Evolutionary conservation across 2,888 invertebrate species (phyloP).

Genomic region (Drosophila anomelani): DNA sequence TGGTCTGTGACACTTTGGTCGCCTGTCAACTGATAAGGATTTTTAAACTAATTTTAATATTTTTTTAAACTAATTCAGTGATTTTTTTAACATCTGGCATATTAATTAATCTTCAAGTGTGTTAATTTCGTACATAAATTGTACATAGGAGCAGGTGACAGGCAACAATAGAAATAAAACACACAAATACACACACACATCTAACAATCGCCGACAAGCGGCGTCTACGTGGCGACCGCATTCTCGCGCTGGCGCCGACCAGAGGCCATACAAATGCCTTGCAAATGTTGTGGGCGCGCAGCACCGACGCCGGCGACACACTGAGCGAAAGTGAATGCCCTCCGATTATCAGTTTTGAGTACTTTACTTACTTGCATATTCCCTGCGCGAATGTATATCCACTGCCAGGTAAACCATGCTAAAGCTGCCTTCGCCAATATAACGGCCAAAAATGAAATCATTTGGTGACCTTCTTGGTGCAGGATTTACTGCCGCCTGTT

Average conservation of each 20-base stretch:
- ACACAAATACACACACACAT: background rate
- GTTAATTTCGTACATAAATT: no score
- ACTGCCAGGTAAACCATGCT: conserved; percentile 97
- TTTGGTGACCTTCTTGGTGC: conserved; percentile 86
- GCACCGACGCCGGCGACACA: conserved; percentile 2
- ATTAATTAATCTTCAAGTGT: no score
- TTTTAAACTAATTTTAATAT: no score
- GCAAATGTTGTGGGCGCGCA: conserved; percentile 32
- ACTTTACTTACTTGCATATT: conserved; percentile 96
- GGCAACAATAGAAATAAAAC: conserved; percentile 7
- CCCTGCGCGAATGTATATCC: conserved; percentile 94
- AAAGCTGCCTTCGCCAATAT: conserved; percentile 98
- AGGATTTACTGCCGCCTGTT: conserved; percentile 50
- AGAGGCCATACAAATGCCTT: conserved; percentile 57
- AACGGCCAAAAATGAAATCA: conserved; percentile 97
- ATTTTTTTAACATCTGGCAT: no score
- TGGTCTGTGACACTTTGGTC: no score
- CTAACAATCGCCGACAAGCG: conserved; percentile 6
- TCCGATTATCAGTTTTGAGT: background rate
- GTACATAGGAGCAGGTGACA: conserved; percentile 27
- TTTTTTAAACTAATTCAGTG: no score
- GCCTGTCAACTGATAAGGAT: no score
- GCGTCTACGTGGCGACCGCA: conserved; percentile 63
- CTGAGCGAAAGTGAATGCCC: conserved; percentile 37
- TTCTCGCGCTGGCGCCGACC: conserved; percentile 69